Evolutionary conservation across 2,797 vertebrate genomes (phyloP), one percentile per base, ranked within the genome.

Genomic region (Myotis myotis): DNA sequence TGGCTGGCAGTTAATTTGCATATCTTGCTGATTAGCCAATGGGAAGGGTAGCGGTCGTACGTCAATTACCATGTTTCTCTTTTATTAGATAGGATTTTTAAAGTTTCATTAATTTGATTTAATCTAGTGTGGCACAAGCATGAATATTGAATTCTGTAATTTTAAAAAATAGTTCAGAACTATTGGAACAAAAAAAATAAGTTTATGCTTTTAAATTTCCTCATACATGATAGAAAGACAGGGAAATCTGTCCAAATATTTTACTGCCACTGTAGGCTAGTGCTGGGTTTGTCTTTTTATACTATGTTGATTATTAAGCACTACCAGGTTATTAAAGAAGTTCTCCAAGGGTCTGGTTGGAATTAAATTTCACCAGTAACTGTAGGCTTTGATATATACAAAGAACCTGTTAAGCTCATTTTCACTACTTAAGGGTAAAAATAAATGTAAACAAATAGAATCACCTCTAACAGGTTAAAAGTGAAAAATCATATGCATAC

Each of bases 181-280:
- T 83, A 4, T 87, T 64, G 11, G 25, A 90, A 96, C 33, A 97
- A 81, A 60, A 60, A 89, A 89, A 72, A 47, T 82, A 36, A 47
- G 75, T 88, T 72, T 84, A 57, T 74, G 15, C 60, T 89, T 94
- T 86, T 79, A 84, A 47, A 80, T 25, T 78, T 93, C 30, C 62
- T 23, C 20, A 17, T 79, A 49, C 11, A 5, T 75, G 20, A 36
- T 11, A 15, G 3, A 60, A 80, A 44, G 25, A n/a, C 19, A n/a
- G 41, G 7, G 3, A 44, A 71, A 79, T 28, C 38, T 47, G 16
- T 36, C 23, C 19, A 47, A 23, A 38, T 60, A 6, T 78, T 87
- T 91, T 33, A 16, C 6, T 57, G 23, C 15, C 30, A 20, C 47
- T 64, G 0, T 13, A 57, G 4, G 5, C 6, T 23, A 8, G 51